Percentiles rank a stretch among this genome's conserved stretches.
phyloP scores from a whole-genome alignment of 2,888 invertebrate species.

The Volucella inanis region DNA sequence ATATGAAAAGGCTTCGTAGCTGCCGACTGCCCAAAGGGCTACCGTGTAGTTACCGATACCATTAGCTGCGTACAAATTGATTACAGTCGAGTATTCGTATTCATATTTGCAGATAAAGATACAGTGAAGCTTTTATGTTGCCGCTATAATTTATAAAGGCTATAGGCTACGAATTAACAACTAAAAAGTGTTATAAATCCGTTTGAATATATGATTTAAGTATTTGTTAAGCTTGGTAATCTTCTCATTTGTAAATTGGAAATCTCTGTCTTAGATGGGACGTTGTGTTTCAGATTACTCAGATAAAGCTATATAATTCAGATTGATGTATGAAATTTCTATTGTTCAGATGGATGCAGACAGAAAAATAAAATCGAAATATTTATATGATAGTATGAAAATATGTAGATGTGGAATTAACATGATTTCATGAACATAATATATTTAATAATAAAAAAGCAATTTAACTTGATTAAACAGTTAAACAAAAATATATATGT shows the following conservation, averaged over 20 bases:
- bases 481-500: no score
- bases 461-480: no score
- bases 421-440: no score
- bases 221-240: conserved; percentile 43
- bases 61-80: neutral
- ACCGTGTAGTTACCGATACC: conserved; percentile 1
- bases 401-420: no score
- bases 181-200: conserved; percentile 27
- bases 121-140: conserved; percentile 25
- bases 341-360: no score
- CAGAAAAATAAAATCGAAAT: no score
- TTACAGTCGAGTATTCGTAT: conserved; percentile 22
- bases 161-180: conserved; percentile 15
- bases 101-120: no score
- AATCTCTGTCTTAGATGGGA: neutral
- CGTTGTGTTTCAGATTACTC: no score
- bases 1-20: conserved; percentile 27
- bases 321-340: no score
- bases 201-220: conserved; percentile 35
- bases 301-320: no score
- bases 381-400: no score
- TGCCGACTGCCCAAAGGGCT: conserved; percentile 48
- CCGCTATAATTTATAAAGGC: conserved; percentile 33
- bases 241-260: conserved; percentile 7
- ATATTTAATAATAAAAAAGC: no score